Evolutionary conservation across 1,140 invertebrate genomes (phyloP).

Genomic region (Eumaeus atala): DNA sequence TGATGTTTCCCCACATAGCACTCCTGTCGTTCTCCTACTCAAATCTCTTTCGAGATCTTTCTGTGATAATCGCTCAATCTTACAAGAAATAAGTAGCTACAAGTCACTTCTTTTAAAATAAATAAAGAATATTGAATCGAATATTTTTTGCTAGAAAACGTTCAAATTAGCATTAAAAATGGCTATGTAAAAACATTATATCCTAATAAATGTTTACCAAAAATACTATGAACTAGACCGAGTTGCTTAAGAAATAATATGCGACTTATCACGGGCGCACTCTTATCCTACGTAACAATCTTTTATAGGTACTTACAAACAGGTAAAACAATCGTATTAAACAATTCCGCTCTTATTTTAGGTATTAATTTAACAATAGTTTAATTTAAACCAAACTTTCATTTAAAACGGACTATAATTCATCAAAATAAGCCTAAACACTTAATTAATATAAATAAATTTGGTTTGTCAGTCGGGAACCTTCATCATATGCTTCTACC

Average conservation of each 20-base stretch:
- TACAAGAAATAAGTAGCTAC: background rate
- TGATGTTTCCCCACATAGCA: background rate
- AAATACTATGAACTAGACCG: background rate
- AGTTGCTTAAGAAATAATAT: background rate
- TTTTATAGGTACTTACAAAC: no score
- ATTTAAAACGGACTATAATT: no score
- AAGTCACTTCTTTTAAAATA: background rate
- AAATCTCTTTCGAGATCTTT: background rate
- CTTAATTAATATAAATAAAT: no score
- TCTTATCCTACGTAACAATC: background rate
- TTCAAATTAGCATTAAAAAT: background rate
- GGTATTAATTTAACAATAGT: no score
- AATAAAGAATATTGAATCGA: background rate
- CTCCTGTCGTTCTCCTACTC: background rate
- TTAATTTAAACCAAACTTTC: no score
- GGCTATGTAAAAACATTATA: no score
- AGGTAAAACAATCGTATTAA: no score
- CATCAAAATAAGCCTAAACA: no score
- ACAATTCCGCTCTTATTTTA: no score
- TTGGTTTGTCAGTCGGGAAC: no score
- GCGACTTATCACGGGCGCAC: slow-evolving; percentile 1
- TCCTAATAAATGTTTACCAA: no score
- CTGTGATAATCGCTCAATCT: background rate
- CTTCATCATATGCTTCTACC: no score
- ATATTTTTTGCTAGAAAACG: background rate